Base-by-base conservation (phyloP, 1,140 invertebrate species). In the Cyrtorhinus lividipennis region DNA sequence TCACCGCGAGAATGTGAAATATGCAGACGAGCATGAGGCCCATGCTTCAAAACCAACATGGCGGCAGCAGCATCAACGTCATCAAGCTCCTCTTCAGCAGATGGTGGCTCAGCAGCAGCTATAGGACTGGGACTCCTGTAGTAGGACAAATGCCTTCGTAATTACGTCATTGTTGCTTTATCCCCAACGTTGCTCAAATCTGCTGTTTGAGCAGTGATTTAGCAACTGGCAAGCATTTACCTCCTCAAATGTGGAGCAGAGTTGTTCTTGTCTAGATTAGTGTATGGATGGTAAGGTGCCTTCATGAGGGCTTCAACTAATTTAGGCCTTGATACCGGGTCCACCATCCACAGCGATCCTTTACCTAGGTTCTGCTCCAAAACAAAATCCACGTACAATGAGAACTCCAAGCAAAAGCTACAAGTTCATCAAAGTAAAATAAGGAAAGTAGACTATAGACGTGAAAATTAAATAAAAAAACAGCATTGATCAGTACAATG, bases 261-360 rank as follows among this genome's bases (percentile, higher is more conserved):
- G 18, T 58, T 58, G 56, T 75, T 76, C 12, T 71, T 70, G 56
- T 77, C 75, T 46, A 76, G 67, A 12, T 73, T 73, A 3, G 76
- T 74, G 65, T 85, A 86, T 2, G 86, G 86, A 70, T 88, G 86
- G 69, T 87, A 89, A 1, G 89, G 89, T 8, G 88, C 88, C 65
- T 89, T 86, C 59, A 85, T 83, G 8, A 92, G 73, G 0, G 88
- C 87, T 75, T 92, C 88, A 58, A 92, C 78, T 63, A 94, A 75
- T 75, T 90, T 92, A 61, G 87, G 86, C 66, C 88, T 79, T 71
- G 88, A 90, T 46, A 90, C 85, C 2, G 89, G 87, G 72, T 96
- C 92, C 0, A 95, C 91, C 73, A 90, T 94, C 92, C 93, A 95
- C 53, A 95, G 74, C 0, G 92, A 95, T 48, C 93, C 92, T 76